Percentiles rank a stretch among this genome's conserved stretches.
These are phyloP conservation scores for Lochmaea crataegi DNA, from an alignment of 2,888 invertebrate species.

Conservation along the genomic window DNA sequence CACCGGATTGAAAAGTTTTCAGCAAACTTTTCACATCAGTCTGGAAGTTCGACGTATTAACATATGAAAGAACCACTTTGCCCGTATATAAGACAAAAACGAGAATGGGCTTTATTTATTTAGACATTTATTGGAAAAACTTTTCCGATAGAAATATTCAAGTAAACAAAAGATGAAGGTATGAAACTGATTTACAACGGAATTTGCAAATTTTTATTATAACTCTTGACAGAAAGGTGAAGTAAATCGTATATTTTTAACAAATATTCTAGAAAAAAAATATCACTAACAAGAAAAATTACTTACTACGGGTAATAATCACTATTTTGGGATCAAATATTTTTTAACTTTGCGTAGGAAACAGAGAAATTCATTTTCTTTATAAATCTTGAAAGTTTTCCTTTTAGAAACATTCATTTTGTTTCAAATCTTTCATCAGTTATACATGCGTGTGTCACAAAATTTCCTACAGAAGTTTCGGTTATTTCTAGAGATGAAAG, in stretches of 20 bases:
- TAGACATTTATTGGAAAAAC: constrained; percentile 42
- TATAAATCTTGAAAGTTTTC: too few relatives aligned
- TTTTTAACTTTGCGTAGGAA: too few relatives aligned
- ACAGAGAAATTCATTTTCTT: too few relatives aligned
- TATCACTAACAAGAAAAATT: neutral
- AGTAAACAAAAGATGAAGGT: constrained; percentile 15
- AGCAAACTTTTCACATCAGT: constrained; percentile 38
- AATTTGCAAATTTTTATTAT: constrained; percentile 1
- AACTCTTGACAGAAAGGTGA: neutral
- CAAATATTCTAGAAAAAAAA: neutral
- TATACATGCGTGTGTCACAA: too few relatives aligned
- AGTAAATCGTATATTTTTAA: neutral
- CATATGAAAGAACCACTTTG: constrained; percentile 42
- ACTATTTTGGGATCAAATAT: too few relatives aligned
- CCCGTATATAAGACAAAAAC: constrained; percentile 40
- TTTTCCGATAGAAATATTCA: constrained; percentile 34
- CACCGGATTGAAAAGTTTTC: constrained; percentile 32
- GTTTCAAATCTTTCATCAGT: too few relatives aligned
- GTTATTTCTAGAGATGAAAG: too few relatives aligned
- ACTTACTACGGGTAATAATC: neutral
- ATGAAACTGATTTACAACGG: neutral
- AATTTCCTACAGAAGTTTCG: too few relatives aligned
- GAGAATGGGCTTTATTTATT: constrained; percentile 38
- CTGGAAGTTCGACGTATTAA: constrained; percentile 43
- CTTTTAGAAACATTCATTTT: too few relatives aligned